Evolutionary conservation across 2,888 invertebrate species (phyloP).

Genomic region (Mesorhabditis belari): DNA sequence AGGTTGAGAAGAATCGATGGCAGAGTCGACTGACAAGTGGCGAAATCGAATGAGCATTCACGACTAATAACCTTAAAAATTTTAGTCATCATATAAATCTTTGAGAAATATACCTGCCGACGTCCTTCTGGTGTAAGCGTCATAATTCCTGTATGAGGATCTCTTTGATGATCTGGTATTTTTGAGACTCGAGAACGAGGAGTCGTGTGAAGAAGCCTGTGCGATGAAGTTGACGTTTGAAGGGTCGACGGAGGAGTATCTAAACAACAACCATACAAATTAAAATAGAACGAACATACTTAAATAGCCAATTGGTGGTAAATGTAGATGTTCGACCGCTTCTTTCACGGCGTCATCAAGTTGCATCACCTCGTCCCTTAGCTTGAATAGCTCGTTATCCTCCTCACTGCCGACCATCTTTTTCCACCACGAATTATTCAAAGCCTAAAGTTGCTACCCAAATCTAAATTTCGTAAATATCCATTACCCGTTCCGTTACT

Average conservation of each 20-base stretch:
- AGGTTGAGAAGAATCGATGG: not conserved
- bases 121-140: constrained; percentile 18
- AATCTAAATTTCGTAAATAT: too few relatives aligned
- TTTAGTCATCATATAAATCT: not conserved
- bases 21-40: not conserved
- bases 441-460: not conserved
- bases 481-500: not conserved
- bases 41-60: not conserved
- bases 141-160: constrained; percentile 17
- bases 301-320: not conserved
- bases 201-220: not conserved
- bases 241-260: too few relatives aligned
- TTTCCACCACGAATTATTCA: not conserved
- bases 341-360: not conserved
- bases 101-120: constrained; percentile 15
- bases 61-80: not conserved
- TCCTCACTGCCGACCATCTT: not conserved
- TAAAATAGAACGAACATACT: not conserved
- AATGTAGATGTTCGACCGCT: not conserved
- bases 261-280: too few relatives aligned
- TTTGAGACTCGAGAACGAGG: not conserved
- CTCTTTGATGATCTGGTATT: constrained; percentile 25
- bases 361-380: not conserved
- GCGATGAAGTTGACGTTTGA: not conserved
- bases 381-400: too few relatives aligned